Evolutionary conservation across 2,888 invertebrate species (phyloP).

Genomic region (Catotricha subobsoleta): DNA sequence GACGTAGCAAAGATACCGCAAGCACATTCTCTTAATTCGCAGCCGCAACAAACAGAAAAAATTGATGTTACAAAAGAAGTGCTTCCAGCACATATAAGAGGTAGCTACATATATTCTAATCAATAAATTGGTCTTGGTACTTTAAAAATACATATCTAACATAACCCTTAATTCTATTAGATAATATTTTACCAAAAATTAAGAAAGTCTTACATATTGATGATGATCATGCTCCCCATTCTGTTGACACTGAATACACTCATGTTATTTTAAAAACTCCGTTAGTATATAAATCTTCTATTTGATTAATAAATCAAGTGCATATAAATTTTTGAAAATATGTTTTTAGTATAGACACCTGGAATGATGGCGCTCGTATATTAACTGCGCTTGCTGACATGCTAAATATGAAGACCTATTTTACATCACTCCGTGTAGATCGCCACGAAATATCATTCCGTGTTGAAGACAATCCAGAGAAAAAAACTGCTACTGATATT

Average conservation of each 20-base stretch:
- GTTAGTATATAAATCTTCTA: slow-evolving; percentile 32
- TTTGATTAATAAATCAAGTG: not conserved
- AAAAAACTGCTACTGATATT: slow-evolving; percentile 27
- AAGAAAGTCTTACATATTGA: slow-evolving; percentile 30
- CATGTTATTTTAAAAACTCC: slow-evolving; percentile 59
- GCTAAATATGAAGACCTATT: slow-evolving; percentile 33
- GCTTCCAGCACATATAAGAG: slow-evolving; percentile 21
- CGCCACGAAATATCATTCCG: slow-evolving; percentile 46
- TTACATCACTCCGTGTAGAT: slow-evolving; percentile 36
- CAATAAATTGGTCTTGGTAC: no score
- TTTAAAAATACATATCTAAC: no score
- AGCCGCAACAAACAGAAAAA: slow-evolving; percentile 7
- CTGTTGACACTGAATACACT: slow-evolving; percentile 59
- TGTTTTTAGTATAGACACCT: slow-evolving; percentile 35
- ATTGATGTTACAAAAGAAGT: slow-evolving; percentile 19
- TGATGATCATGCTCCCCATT: slow-evolving; percentile 38
- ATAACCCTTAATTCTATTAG: not conserved
- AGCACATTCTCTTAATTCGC: slow-evolving; percentile 1
- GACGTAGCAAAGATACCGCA: no score
- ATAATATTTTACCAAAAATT: slow-evolving; percentile 15
- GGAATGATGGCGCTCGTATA: slow-evolving; percentile 56
- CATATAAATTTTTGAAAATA: not conserved
- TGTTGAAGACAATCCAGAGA: slow-evolving; percentile 30
- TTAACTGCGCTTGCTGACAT: slow-evolving; percentile 50
- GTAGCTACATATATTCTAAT: not conserved